Conservation (phyloP, 1,140 invertebrate genomes). For the Ladona fulva region DNA sequence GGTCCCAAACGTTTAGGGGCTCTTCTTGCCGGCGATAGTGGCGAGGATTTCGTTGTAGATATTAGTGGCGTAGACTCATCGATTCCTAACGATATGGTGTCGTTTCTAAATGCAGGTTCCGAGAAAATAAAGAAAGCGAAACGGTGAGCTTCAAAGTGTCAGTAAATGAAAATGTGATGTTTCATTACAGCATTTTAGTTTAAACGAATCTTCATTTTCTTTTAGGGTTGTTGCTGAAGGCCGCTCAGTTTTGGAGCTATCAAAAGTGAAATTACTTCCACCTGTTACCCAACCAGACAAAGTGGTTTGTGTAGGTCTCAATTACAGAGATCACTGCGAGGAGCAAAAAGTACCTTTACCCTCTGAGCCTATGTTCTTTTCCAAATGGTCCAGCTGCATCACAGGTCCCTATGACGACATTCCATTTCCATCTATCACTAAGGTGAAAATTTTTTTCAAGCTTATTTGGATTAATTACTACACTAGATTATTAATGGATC, state of each 20-base stretch:
- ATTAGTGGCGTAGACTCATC: conserved; percentile 46
- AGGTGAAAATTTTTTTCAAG: conserved; percentile 16
- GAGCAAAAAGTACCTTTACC: conserved; percentile 64
- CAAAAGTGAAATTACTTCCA: conserved; percentile 48
- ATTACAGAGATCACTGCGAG: conserved; percentile 68
- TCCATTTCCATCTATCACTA: conserved; percentile 48
- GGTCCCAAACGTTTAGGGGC: conserved; percentile 47
- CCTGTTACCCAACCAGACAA: conserved; percentile 66
- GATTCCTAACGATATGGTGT: conserved; percentile 47
- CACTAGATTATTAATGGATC: conserved; percentile 51
- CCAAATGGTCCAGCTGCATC: conserved; percentile 69
- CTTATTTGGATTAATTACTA: neutral
- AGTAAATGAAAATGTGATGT: neutral
- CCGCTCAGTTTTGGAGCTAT: conserved; percentile 39
- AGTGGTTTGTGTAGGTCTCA: conserved; percentile 67
- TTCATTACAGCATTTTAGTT: too few species aligned
- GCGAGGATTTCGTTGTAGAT: conserved; percentile 39
- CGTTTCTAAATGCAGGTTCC: conserved; percentile 43
- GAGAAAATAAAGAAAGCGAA: conserved; percentile 42
- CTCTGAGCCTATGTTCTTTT: conserved; percentile 66
- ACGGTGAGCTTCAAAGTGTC: conserved; percentile 35
- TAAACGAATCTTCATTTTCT: conserved; percentile 14
- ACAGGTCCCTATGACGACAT: conserved; percentile 66
- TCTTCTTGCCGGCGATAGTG: conserved; percentile 41
- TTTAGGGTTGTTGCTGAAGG: conserved; percentile 46